These are phyloP conservation scores for Eurois occulta DNA, from an alignment of 2,888 invertebrate species.

Conservation along the genomic window DNA sequence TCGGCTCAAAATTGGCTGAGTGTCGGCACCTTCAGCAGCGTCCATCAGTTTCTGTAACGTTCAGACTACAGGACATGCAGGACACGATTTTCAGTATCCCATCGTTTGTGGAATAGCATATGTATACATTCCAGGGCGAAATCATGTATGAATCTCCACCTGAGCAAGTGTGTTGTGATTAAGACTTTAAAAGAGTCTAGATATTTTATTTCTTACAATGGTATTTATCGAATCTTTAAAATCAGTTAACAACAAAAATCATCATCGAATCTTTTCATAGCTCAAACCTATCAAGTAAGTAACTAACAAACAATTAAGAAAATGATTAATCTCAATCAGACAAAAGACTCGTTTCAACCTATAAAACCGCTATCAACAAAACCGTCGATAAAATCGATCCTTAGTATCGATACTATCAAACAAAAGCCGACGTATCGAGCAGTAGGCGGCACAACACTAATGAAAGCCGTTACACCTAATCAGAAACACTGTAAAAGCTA, in stretches of 20 bases:
- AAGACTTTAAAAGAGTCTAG: neutral
- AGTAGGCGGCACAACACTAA: slow-evolving; percentile 63
- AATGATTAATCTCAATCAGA: slow-evolving; percentile 10
- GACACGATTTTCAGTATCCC: neutral
- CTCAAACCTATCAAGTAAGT: neutral
- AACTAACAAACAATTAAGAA: slow-evolving; percentile 7
- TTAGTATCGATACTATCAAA: slow-evolving; percentile 50
- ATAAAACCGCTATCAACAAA: slow-evolving; percentile 31
- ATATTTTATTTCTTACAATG: neutral
- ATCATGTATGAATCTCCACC: neutral
- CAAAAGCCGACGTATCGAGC: slow-evolving; percentile 51
- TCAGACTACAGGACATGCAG: neutral
- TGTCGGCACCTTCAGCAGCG: neutral
- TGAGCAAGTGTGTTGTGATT: neutral
- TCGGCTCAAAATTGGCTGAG: neutral
- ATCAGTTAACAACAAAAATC: neutral
- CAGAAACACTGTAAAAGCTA: slow-evolving; percentile 76
- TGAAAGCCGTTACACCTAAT: slow-evolving; percentile 83
- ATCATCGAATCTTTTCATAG: neutral
- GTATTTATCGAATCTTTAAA: neutral
- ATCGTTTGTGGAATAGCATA: neutral
- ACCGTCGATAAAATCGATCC: slow-evolving; percentile 40
- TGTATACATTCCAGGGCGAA: neutral
- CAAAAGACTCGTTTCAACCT: slow-evolving; percentile 20
- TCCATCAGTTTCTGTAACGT: neutral